Evolutionary conservation across 2,797 vertebrate genomes (phyloP), one percentile per base, ranked within the genome.

Genomic region (Apogon hyalosoma): DNA sequence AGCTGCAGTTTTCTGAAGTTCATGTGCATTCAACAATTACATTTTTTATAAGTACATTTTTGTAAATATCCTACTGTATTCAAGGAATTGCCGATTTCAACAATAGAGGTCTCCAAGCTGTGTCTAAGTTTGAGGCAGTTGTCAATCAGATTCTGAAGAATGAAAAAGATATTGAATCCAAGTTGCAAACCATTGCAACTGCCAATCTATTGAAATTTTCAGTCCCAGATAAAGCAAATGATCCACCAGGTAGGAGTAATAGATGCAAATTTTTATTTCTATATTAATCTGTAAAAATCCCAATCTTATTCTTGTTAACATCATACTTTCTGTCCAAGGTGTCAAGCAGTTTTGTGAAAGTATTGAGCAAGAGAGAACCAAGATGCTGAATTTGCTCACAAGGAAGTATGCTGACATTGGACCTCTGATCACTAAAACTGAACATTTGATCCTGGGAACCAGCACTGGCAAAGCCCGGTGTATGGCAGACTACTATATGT

Each of bases 291-390:
- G 8, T 1, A 4, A 9, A 48, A 6, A 47, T 42, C 13, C 59
- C 2, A 8, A 54, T 41, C 1, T 11, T 9, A 15, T 46, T 55
- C 38, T 63, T 3, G 46, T 40, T 41, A n/a, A 40, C 14, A 31
- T 57, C 2, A 63, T 52, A 36, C 54, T n/a, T 38, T 58, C 87
- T 39, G 85, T 79, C 12, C 13, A 83, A 99, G 98, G 93, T 7
- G 87, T 93, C 21, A 96, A 96, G 76, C 94, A 96, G 38, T 98
- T 98, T 86, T 99, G 94, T 88, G 94, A 96, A 57, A 66, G 77
- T 45, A 79, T 97, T 24, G 95, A 95, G 39, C 79, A 8, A 28
- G 95, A 97, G 63, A 85, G 93, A 53, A 18, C 40, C 41, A 96
- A 93, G 71, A 95, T 95, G 4, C 40, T 95, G 63, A 90, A 87